Evolutionary conservation across 2,888 invertebrate genomes (phyloP), one percentile per base, ranked within the genome.

Genomic region (Girardia tigrina): DNA sequence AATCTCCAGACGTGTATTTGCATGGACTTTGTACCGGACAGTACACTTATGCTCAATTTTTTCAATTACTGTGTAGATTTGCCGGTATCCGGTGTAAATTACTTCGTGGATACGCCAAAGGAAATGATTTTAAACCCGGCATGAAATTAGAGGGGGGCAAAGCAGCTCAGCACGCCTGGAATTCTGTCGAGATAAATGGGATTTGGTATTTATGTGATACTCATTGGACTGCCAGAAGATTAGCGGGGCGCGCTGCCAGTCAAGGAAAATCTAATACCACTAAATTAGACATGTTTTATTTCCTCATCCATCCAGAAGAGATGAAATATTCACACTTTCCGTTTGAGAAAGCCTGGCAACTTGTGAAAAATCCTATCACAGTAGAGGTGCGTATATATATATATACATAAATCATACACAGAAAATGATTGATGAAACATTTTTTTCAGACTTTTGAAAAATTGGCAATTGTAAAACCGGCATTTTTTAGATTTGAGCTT

Each of bases 71-170:
- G 4, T 56, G 56, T 16, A 56, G 56, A 56, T 56, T 56, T 56
- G 56, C 56, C n/a, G 56, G 56, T 56, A 56, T 56, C 23, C 56
- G 56, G 4, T 56, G 56, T 56, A 56, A 56, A n/a, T 56, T 56
- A 56, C 23, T 56, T n/a, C 56, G 56, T 23, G 56, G 56, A 56
- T 56, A 56, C n/a, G 56, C 56, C 4, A 56, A 56, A 56, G 56
- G 56, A n/a, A 56, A 56, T n/a, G 56, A 56, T 56, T 56, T 56
- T 56, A 56, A 56, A 23, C 56, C 56, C 4, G 56, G 56, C 4
- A 56, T 56, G 56, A 56, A 56, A 56, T 56, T 56, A 56, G 56
- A 56, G n/a, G 56, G 56, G n/a, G 56, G 56, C 4, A 56, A 56
- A 56, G 56, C 56, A 4, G 56, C 56, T 56, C 56, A 56, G 23